These are phyloP conservation scores for Notocelia uddmanniana DNA, from an alignment of 2,888 invertebrate species.

Conservation along the genomic window DNA sequence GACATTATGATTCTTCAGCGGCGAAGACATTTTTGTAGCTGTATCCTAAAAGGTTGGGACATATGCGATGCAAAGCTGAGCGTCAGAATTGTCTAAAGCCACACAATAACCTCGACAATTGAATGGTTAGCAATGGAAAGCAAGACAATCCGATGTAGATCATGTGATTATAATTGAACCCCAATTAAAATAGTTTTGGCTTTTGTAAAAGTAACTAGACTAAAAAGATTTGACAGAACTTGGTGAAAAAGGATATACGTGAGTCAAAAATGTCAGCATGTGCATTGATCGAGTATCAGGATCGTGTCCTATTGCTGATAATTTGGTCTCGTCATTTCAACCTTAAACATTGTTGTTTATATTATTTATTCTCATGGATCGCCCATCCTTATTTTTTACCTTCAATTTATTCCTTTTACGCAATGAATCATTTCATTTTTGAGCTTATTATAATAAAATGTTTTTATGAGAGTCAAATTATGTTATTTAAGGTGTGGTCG, in stretches of 20 bases:
- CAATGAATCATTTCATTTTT: constrained; percentile 32
- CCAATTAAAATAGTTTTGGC: background rate
- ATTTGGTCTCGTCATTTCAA: background rate
- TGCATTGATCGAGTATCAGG: background rate
- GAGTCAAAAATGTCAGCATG: too few relatives aligned
- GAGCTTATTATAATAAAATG: constrained; percentile 31
- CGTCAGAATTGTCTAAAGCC: background rate
- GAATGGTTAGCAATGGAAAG: background rate
- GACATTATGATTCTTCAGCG: too few relatives aligned
- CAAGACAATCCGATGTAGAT: too few relatives aligned
- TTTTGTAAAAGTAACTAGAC: background rate
- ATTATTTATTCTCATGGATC: constrained; percentile 17
- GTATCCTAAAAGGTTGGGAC: background rate
- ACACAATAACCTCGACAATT: background rate
- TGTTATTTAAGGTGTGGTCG: constrained; percentile 19
- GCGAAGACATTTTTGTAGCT: background rate
- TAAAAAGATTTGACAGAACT: background rate
- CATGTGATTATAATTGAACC: too few relatives aligned
- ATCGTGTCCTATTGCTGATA: background rate
- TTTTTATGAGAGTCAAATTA: constrained; percentile 34
- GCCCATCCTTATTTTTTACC: constrained; percentile 33
- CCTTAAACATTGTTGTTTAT: constrained; percentile 3
- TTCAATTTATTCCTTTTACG: constrained; percentile 30
- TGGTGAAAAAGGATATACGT: background rate
- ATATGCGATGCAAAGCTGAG: background rate